Base-by-base conservation (phyloP, 2,113 vertebrate genomes). In the Mobula birostris region DNA sequence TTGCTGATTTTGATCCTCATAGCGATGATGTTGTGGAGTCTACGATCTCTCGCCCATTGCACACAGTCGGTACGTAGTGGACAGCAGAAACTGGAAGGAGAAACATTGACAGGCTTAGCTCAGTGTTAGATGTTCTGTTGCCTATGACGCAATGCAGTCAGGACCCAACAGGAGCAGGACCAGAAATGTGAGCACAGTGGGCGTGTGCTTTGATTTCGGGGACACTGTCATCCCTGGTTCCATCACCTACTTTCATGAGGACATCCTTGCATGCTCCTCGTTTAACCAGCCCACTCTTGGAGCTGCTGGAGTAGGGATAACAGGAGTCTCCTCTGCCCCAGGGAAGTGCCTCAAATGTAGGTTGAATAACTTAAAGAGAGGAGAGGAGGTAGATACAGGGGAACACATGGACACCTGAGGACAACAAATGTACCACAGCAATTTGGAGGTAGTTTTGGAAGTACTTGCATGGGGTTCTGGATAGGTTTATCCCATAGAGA, bases 1-100 rank as follows among this genome's bases (percentile, higher is more conserved):
- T 94, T 63, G 2, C 0, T 96, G 95, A 94, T 94, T 95, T 95
- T 94, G 94, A 40, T 94, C 95, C 94, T 96, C 95, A 99, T 96
- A 99, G 97, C 78, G 99, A 99, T 0, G 99, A 99, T 0, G 98
- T 99, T 0, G 98, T 99, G 2, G 99, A 99, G 96, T 99, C 99
- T 95, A 99, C 97, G 95, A 99, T 98, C 96, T 99, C 99, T 0
- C 98, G 98, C 76, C 99, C 99, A 0, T 99, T 99, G 95, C 99
- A 99, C 48, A 99, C 98, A 0, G 98, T 97, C 94, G 98, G 98
- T 95, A 99, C 98, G 0, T 97, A 97, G 95, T 98, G 98, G 11
- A 97, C 96, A 94, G 97, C 96, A 66, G 98, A 98, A 94, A 97
- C 97, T 98, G 96, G 14, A 66, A 94, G 90, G 72, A 36, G 95